Conservation (phyloP, 2,797 vertebrate genomes). For the Tolypeutes matacus region DNA sequence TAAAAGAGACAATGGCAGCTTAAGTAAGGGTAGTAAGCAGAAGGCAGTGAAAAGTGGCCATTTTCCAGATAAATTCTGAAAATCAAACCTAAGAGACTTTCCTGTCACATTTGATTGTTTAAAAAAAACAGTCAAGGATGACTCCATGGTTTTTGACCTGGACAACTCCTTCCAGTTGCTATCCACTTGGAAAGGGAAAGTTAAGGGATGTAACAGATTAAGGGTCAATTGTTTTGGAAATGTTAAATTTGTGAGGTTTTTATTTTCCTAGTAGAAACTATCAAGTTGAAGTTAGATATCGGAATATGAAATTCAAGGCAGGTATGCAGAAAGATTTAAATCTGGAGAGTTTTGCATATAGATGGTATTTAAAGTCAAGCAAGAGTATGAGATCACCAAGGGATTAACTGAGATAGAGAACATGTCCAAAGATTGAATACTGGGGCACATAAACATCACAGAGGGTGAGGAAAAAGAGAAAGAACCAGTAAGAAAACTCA, state of each 20-base stretch:
- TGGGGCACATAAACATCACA: background rate
- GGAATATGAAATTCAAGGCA: background rate
- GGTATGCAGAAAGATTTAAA: background rate
- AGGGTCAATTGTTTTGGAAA: background rate
- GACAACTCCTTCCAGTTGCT: background rate
- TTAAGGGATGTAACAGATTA: background rate
- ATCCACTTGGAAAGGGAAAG: background rate
- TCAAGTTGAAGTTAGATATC: background rate
- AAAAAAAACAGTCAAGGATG: background rate
- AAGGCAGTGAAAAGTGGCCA: too few species aligned
- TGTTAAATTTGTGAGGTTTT: background rate
- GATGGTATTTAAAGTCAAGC: background rate
- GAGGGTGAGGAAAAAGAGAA: background rate
- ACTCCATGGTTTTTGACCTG: background rate
- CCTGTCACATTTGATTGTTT: too few species aligned
- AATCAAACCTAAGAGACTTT: too few species aligned
- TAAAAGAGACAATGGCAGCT: too few species aligned
- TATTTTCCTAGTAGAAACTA: background rate
- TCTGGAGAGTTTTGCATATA: background rate
- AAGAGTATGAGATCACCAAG: background rate
- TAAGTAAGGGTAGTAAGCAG: too few species aligned
- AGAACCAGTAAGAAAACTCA: background rate
- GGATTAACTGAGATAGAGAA: background rate
- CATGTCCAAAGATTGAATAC: background rate
- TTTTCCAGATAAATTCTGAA: too few species aligned